These are phyloP conservation scores for Muscicapa adusta DNA, from an alignment of 2,113 vertebrate species.

Conservation along the genomic window DNA sequence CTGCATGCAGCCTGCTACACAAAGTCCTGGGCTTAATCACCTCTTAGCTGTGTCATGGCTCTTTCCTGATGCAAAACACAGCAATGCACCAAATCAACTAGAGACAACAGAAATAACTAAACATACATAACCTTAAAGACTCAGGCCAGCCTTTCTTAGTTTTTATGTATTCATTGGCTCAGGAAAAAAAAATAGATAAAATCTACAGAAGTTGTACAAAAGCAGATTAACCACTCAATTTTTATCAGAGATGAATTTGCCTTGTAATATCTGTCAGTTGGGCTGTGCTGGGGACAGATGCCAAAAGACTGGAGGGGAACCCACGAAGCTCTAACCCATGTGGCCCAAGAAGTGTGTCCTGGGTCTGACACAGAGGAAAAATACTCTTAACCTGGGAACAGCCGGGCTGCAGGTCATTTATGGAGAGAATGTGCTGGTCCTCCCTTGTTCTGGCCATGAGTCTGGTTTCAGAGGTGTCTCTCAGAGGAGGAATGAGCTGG, in stretches of 20 bases:
- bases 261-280: not conserved
- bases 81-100: not conserved
- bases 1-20: not conserved
- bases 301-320: not conserved
- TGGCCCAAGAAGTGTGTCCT: not conserved
- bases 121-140: not conserved
- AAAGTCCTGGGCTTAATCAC: not conserved
- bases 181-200: not conserved
- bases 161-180: not conserved
- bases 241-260: not conserved
- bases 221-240: not conserved
- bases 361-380: not conserved
- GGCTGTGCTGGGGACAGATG: not conserved
- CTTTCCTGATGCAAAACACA: not conserved
- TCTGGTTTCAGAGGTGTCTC: not conserved
- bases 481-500: not conserved
- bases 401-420: not conserved
- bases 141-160: not conserved
- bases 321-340: fast-evolving
- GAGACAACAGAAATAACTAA: not conserved
- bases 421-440: not conserved
- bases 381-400: not conserved
- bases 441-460: not conserved
- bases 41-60: not conserved
- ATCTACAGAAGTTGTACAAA: not conserved